Evolutionary conservation across 1,140 invertebrate genomes (phyloP).

Genomic region (Diorhabda elongata): DNA sequence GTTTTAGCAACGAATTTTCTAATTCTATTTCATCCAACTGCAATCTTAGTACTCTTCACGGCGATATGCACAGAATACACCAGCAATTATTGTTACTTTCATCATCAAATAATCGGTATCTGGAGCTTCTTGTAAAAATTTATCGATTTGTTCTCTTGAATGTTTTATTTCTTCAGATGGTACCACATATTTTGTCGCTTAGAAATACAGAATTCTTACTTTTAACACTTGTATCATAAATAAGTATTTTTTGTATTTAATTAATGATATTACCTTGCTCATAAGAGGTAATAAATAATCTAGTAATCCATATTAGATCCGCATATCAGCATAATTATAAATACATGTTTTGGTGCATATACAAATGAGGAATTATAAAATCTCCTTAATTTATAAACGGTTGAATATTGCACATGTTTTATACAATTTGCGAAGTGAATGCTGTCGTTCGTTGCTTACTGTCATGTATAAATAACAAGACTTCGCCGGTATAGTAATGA

Average conservation of each 20-base stretch:
- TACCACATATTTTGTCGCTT: too few relatives aligned
- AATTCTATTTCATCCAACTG: too few relatives aligned
- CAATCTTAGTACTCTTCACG: too few relatives aligned
- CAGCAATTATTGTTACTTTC: too few relatives aligned
- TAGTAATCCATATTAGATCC: slow-evolving; percentile 19
- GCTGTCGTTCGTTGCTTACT: slow-evolving; percentile 33
- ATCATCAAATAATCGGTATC: too few relatives aligned
- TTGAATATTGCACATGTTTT: slow-evolving; percentile 14
- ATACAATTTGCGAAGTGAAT: slow-evolving; percentile 23
- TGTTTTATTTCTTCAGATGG: too few relatives aligned
- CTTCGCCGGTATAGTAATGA: slow-evolving; percentile 45
- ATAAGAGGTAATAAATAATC: slow-evolving; percentile 14
- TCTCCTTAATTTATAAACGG: slow-evolving; percentile 31
- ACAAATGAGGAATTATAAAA: slow-evolving; percentile 32
- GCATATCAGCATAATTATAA: slow-evolving; percentile 21
- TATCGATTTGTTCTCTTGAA: too few relatives aligned
- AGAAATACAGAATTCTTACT: too few relatives aligned
- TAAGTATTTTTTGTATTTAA: not conserved
- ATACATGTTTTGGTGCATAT: slow-evolving; percentile 18
- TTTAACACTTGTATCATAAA: too few relatives aligned
- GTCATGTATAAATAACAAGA: slow-evolving; percentile 44
- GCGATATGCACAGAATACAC: too few relatives aligned
- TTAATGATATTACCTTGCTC: not conserved
- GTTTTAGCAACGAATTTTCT: too few relatives aligned
- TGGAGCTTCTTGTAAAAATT: too few relatives aligned